A percentile compares a stretch with the other conserved stretches of the same genome.
phyloP scores from a whole-genome alignment of 2,888 invertebrate species.

The Perizoma affinitatum region DNA sequence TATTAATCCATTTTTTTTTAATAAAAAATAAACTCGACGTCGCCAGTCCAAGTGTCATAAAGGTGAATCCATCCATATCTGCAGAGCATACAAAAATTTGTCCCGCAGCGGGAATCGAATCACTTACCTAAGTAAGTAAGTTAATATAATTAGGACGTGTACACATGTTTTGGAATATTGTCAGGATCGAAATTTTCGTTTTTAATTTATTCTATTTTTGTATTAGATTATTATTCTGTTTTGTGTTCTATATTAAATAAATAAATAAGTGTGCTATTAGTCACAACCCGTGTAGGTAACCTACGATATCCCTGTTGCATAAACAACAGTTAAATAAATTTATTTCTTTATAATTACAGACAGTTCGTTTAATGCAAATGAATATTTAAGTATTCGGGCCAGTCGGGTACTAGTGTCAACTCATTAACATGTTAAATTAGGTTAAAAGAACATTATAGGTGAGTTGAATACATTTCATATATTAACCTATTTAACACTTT shows the following conservation, averaged over 20 bases:
- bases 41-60: too few relatives aligned
- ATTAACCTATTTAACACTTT: constrained; percentile 18
- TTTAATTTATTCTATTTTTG: too few relatives aligned
- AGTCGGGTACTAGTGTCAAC: constrained; percentile 26
- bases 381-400: constrained; percentile 25
- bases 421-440: constrained; percentile 25
- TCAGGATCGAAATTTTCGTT: too few relatives aligned
- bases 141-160: too few relatives aligned
- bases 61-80: too few relatives aligned
- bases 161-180: too few relatives aligned
- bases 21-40: too few relatives aligned
- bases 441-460: constrained; percentile 18
- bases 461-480: constrained; percentile 12
- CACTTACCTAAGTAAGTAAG: too few relatives aligned
- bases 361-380: constrained; percentile 54
- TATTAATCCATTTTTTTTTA: too few relatives aligned
- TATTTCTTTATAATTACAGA: constrained; percentile 40
- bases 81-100: too few relatives aligned
- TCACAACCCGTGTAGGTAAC: constrained; percentile 17
- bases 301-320: constrained; percentile 38
- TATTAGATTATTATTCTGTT: neutral
- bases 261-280: constrained; percentile 5
- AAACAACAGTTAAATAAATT: constrained; percentile 28
- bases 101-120: too few relatives aligned
- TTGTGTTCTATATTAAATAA: neutral